Conservation (phyloP, 2,113 vertebrate species). For the Blennius ocellaris region DNA sequence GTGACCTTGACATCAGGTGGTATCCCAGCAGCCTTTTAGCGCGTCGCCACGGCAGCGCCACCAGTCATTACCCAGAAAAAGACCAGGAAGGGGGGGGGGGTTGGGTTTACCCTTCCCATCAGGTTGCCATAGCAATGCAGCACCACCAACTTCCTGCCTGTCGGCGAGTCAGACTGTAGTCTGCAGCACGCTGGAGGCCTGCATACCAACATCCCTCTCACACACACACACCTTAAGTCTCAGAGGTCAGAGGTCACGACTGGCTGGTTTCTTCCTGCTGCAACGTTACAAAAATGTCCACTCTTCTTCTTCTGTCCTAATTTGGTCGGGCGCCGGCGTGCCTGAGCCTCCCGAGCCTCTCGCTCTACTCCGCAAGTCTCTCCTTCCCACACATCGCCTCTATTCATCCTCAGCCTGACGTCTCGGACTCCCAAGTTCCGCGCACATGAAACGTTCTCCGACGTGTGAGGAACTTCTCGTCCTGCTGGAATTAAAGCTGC, state of each 20-base stretch:
- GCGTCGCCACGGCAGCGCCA: constrained; percentile 56
- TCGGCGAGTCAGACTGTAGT: constrained; percentile 27
- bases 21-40: constrained; percentile 49
- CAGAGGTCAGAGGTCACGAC: too few relatives aligned
- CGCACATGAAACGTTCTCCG: too few relatives aligned
- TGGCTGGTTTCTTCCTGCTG: neutral
- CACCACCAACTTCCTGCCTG: constrained; percentile 45
- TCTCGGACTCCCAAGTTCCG: too few relatives aligned
- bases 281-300: neutral
- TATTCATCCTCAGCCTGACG: too few relatives aligned
- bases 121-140: constrained; percentile 68
- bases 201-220: constrained; percentile 51
- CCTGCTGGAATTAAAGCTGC: too few relatives aligned
- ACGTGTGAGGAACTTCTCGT: too few relatives aligned
- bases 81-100: neutral
- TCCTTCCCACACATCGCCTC: too few relatives aligned
- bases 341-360: neutral
- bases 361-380: too few relatives aligned
- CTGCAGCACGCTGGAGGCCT: neutral
- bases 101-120: constrained; percentile 17
- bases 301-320: neutral
- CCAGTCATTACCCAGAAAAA: neutral
- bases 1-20: constrained; percentile 65
- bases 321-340: constrained; percentile 20
- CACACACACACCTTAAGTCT: too few relatives aligned